phyloP scores from a whole-genome alignment of 1,140 invertebrate species.

The Drosophila serrata region DNA sequence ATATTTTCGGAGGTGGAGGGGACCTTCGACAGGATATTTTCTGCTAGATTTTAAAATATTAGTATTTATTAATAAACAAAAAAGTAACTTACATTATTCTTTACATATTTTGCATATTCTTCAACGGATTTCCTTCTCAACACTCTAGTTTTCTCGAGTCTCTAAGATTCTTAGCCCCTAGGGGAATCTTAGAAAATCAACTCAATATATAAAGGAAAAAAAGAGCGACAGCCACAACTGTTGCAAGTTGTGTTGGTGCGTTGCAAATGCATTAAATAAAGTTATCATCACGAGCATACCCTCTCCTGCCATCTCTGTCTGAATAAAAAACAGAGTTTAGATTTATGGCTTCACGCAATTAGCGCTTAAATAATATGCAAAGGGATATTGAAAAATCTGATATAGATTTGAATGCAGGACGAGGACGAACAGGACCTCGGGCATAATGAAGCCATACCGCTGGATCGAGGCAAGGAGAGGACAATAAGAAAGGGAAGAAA shows the following conservation, averaged over 20 bases:
- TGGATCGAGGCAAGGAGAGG: not conserved
- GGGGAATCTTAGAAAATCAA: conserved; percentile 4
- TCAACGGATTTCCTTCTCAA: not conserved
- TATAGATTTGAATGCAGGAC: conserved; percentile 41
- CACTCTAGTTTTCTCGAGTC: not conserved
- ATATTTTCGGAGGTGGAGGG: not conserved
- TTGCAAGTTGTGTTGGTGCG: conserved; percentile 60
- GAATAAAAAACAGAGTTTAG: conserved; percentile 70
- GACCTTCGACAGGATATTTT: not conserved
- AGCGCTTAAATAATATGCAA: conserved; percentile 82
- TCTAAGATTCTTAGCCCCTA: not conserved
- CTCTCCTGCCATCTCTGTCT: conserved; percentile 28
- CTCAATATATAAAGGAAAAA: conserved; percentile 17
- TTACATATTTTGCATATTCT: too few species aligned
- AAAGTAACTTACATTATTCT: not conserved
- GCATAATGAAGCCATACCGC: conserved; percentile 71
- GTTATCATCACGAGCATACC: conserved; percentile 60
- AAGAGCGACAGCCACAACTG: conserved; percentile 48
- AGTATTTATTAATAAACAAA: not conserved
- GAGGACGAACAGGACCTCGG: conserved; percentile 55
- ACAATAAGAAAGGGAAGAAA: conserved; percentile 12
- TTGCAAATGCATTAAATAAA: conserved; percentile 79
- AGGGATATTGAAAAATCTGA: conserved; percentile 72
- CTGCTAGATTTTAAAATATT: not conserved
- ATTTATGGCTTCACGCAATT: conserved; percentile 85